These are phyloP conservation scores for Hybos culiciformis DNA, from an alignment of 2,888 invertebrate species.

Conservation along the genomic window DNA sequence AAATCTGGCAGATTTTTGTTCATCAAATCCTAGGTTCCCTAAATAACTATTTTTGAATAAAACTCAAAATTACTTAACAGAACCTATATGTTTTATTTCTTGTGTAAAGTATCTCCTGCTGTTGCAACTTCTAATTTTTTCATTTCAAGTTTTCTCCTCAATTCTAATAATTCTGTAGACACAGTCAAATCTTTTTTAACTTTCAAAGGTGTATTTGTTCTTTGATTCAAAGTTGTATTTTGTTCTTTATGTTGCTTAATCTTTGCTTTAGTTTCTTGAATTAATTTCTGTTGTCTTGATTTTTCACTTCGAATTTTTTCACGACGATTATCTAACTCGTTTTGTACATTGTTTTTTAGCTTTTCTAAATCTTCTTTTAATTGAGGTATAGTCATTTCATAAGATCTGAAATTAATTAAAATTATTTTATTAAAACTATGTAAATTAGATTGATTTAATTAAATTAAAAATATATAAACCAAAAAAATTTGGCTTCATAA, in stretches of 20 bases:
- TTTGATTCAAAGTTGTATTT: neutral
- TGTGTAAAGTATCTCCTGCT: no score
- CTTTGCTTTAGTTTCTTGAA: neutral
- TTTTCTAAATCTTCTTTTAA: constrained; percentile 4
- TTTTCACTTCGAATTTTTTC: constrained; percentile 8
- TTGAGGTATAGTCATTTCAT: constrained; percentile 6
- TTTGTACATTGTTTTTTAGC: constrained; percentile 1
- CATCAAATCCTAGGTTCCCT: no score
- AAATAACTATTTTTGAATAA: no score
- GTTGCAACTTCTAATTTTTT: constrained; percentile 2
- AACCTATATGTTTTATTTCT: no score
- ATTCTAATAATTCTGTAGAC: constrained; percentile 8
- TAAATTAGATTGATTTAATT: no score
- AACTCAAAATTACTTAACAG: no score
- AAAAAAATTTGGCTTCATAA: no score
- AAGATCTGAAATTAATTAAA: no score
- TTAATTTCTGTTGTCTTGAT: constrained; percentile 5
- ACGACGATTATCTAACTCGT: constrained; percentile 1
- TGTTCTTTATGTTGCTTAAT: neutral
- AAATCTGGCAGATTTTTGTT: no score
- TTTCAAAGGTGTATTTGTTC: neutral
- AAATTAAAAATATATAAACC: no score
- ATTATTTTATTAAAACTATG: no score
- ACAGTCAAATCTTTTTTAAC: constrained; percentile 2
- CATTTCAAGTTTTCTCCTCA: constrained; percentile 7